Evolutionary conservation across 2,113 vertebrate species (phyloP).

Genomic region (Oxygymnocypris stewartii): DNA sequence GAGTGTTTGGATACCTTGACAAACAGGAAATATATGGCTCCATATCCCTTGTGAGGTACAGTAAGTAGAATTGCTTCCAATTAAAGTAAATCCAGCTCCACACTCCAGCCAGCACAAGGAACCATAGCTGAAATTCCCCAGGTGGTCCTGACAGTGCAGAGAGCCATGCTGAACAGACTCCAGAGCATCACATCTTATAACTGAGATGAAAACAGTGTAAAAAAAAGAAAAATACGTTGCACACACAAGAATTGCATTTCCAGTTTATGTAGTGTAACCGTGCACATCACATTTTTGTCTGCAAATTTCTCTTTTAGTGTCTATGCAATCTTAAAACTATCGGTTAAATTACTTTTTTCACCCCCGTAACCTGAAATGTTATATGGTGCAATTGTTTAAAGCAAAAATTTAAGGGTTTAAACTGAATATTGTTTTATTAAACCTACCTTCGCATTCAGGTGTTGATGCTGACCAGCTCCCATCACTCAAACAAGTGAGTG

Average conservation of each 20-base stretch:
- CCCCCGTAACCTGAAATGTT: neutral
- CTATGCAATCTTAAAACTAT: neutral
- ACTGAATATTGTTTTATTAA: neutral
- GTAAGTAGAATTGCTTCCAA: conserved; percentile 3
- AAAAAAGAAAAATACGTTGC: neutral
- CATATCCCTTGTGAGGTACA: conserved; percentile 4
- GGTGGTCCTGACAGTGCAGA: neutral
- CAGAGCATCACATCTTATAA: conserved; percentile 4
- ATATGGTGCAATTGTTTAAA: neutral
- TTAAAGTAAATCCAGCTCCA: conserved; percentile 13
- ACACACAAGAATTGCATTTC: neutral
- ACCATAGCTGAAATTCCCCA: conserved; percentile 2
- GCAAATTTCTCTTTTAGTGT: neutral
- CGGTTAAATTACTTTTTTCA: neutral
- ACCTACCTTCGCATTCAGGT: conserved; percentile 56
- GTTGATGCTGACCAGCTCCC: conserved; percentile 60
- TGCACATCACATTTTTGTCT: neutral
- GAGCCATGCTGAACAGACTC: conserved; percentile 1
- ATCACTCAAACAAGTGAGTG: conserved; percentile 57
- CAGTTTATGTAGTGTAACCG: neutral
- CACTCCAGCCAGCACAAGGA: conserved; percentile 13
- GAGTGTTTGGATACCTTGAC: neutral
- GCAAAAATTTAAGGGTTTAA: neutral
- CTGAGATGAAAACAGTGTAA: neutral
- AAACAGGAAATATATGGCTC: neutral